Conservation (phyloP, 2,797 vertebrate genomes). For the Hippopotamyrus pictus region DNA sequence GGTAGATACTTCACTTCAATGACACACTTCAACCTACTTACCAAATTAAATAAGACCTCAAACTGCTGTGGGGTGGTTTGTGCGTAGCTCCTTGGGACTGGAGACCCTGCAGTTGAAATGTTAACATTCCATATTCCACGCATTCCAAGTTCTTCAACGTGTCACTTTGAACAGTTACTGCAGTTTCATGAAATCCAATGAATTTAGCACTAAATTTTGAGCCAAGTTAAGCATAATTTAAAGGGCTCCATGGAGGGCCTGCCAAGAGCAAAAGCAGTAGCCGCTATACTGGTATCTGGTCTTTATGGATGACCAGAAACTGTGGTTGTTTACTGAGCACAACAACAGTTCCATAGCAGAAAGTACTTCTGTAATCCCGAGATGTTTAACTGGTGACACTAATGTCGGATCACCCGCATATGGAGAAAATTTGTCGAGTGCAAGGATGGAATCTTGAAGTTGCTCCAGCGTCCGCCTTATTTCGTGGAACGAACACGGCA, state of each 20-base stretch:
- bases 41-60: neutral
- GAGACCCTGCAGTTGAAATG: neutral
- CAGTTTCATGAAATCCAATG: neutral
- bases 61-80: neutral
- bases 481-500: conserved; percentile 38
- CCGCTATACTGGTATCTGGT: neutral
- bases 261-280: neutral
- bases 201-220: neutral
- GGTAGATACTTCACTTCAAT: neutral
- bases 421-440: neutral
- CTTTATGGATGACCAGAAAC: neutral
- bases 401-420: neutral
- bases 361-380: neutral
- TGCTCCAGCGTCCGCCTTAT: neutral
- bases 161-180: neutral
- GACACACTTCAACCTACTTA: neutral
- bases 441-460: neutral
- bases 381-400: neutral
- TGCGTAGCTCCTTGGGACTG: neutral
- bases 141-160: neutral
- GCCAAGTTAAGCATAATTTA: neutral
- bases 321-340: neutral
- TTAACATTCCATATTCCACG: neutral
- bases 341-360: neutral
- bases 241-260: neutral